phyloP scores from a whole-genome alignment of 2,888 invertebrate genomes.

The Encarsia formosa region DNA sequence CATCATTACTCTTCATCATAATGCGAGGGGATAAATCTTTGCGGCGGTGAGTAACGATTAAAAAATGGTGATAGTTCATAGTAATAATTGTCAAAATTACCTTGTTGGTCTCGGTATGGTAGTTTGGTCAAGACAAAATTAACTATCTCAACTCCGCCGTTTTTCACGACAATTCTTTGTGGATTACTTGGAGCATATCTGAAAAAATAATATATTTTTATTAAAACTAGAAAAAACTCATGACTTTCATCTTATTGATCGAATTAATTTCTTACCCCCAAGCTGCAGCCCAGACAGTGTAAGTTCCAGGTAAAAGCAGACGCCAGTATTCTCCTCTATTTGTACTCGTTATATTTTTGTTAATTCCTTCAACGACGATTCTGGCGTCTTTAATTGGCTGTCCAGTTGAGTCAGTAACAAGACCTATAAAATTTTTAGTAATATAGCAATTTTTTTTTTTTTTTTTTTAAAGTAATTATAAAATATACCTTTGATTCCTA shows the following conservation, averaged over 20 bases:
- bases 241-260: no score
- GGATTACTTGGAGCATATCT: conserved; percentile 57
- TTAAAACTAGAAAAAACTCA: background rate
- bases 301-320: conserved; percentile 81
- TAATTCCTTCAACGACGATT: conserved; percentile 71
- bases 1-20: conserved; percentile 33
- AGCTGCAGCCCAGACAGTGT: conserved; percentile 69
- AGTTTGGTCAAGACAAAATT: conserved; percentile 49
- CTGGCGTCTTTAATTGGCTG: conserved; percentile 69
- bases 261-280: conserved; percentile 60
- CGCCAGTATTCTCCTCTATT: conserved; percentile 91
- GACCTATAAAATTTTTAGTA: conserved; percentile 52
- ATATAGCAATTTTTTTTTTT: no score
- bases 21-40: conserved; percentile 35
- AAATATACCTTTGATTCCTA: conserved; percentile 61
- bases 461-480: background rate
- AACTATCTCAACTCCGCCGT: conserved; percentile 48
- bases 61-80: conserved; percentile 39
- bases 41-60: conserved; percentile 36
- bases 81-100: conserved; percentile 45
- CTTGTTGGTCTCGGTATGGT: conserved; percentile 40
- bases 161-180: conserved; percentile 46
- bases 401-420: conserved; percentile 61
- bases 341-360: conserved; percentile 76
- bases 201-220: conserved; percentile 32